Percentiles rank a stretch among this genome's conserved stretches.
Evolutionary conservation across 2,797 vertebrate genomes (phyloP).

Genomic region (Gorsachius magnificus): DNA sequence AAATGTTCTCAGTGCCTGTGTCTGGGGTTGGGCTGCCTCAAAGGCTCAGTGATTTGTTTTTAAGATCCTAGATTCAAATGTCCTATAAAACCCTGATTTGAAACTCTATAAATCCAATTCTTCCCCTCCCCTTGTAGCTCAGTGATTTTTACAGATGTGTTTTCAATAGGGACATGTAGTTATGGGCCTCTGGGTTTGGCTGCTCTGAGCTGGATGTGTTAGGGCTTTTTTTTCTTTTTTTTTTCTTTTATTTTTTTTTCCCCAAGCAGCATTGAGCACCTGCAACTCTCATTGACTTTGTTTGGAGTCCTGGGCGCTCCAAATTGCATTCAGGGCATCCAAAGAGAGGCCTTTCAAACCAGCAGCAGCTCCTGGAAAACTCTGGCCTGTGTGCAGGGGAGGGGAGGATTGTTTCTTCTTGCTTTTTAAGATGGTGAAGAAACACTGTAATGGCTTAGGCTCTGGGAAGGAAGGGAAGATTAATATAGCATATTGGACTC

Average conservation of each 20-base stretch:
- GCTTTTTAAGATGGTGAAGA: neutral
- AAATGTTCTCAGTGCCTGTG: neutral
- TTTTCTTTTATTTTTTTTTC: too few relatives aligned
- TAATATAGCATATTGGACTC: neutral
- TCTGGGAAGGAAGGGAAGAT: neutral
- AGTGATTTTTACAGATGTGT: conserved; percentile 54
- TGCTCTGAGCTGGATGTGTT: conserved; percentile 6
- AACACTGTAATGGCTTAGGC: neutral
- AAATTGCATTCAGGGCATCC: neutral
- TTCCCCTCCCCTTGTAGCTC: neutral
- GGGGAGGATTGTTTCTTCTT: neutral
- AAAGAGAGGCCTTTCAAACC: neutral
- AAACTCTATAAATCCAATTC: neutral
- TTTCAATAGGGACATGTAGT: conserved; percentile 12
- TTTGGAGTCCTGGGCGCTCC: conserved; percentile 4
- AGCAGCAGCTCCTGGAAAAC: neutral
- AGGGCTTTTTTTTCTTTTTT: neutral
- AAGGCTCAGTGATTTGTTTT: neutral
- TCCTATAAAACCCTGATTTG: neutral
- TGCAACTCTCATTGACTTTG: conserved; percentile 54
- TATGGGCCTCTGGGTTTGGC: conserved; percentile 25
- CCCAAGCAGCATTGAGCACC: neutral
- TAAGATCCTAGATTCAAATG: conserved; percentile 1
- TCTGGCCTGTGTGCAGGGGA: neutral
- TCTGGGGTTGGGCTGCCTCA: neutral